Base-by-base conservation (phyloP, 1,140 invertebrate genomes). In the Camponotus vicinus region DNA sequence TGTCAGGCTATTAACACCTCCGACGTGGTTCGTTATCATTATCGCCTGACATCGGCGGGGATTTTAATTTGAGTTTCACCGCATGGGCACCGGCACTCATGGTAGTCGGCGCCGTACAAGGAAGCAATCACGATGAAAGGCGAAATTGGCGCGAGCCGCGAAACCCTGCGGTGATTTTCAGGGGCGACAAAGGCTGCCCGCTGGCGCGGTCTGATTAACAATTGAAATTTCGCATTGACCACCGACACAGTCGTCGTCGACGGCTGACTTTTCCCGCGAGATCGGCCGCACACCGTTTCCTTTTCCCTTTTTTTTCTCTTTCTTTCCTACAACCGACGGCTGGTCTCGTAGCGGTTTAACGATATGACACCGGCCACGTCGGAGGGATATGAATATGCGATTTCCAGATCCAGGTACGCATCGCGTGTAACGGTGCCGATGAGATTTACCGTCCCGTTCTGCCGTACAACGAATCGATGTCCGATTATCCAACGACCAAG, bases 121-220 rank as follows among this genome's bases (percentile, higher is more conserved):
- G 91, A 92, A 92, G 91, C 91, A 92, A 92, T 92, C 91, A 92
- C 86, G 90, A 88, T 89, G 90, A 88, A 91, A 90, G 85, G 90
- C 87, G 66, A 86, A 88, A 91, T 89, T 89, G 88, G 85, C 88
- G 87, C 71, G 63, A 86, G 76, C 88, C 57, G 84, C 61, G 88
- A 64, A 49, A 83, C 73, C 83, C 87, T 61, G 84, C 87, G 88
- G 88, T 89, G 86, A 61, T 90, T 87, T 87, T 63, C 71, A 73
- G 42, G 37, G 40, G 85, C 61, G 83, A 79, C 66, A 85, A 85
- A 85, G 76, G 42, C 57, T 34, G 42, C 61, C 42, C 34, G 45
- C 83, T 57, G 55, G 21, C 40, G 71, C 70, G 59, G 69, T 61
- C 88, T 89, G 83, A 49, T 89, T 89, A 73, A 89, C 84, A 86